phyloP scores from a whole-genome alignment of 2,888 invertebrate genomes.

The Gymnosoma rotundatum region DNA sequence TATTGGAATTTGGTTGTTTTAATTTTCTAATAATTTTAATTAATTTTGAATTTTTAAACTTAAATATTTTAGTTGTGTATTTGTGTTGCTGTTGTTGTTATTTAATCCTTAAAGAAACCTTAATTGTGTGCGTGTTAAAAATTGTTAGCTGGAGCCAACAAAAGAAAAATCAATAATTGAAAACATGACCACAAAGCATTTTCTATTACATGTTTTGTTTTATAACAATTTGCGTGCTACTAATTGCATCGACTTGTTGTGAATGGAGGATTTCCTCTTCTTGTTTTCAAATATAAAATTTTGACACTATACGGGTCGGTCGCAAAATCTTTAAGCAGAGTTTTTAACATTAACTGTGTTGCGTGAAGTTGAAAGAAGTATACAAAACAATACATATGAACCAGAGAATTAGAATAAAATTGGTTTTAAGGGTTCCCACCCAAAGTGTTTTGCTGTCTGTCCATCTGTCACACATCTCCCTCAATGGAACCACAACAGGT shows the following conservation, averaged over 20 bases:
- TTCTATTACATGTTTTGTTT: conserved; percentile 50
- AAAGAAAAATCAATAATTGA: conserved; percentile 57
- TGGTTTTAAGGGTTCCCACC: no score
- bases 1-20: not conserved
- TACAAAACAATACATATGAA: no score
- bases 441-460: no score
- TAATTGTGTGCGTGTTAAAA: conserved; percentile 18
- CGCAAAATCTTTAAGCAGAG: not conserved
- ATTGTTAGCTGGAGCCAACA: conserved; percentile 22
- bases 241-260: conserved; percentile 68
- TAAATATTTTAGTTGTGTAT: not conserved
- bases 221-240: conserved; percentile 65
- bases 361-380: no score
- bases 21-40: not conserved
- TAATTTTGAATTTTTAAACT: conserved; percentile 24
- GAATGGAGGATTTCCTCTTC: conserved; percentile 69
- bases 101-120: not conserved
- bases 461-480: no score
- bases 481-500: no score
- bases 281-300: conserved; percentile 52
- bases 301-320: not conserved
- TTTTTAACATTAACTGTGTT: not conserved
- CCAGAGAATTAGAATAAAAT: no score
- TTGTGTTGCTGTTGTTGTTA: not conserved
- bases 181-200: conserved; percentile 64